phyloP scores from a whole-genome alignment of 2,888 invertebrate species.

The Salpingus planirostris region DNA sequence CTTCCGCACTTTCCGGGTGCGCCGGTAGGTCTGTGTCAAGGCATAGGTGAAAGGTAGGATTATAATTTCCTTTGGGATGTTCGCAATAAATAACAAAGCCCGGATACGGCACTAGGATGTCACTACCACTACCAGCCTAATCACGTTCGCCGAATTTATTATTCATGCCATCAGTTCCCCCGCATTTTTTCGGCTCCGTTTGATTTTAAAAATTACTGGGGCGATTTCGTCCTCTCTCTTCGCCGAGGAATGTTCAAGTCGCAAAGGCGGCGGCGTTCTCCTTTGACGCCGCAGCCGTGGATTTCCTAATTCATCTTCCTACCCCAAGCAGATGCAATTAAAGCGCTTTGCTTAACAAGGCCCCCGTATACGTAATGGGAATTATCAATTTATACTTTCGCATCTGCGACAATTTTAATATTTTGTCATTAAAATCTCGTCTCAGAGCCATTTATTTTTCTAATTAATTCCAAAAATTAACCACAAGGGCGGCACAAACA shows the following conservation, averaged over 20 bases:
- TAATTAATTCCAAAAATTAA: slow-evolving; percentile 40
- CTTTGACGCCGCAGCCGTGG: too few species aligned
- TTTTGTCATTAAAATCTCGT: slow-evolving; percentile 42
- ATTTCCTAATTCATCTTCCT: slow-evolving; percentile 35
- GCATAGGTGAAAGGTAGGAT: slow-evolving; percentile 26
- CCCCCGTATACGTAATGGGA: slow-evolving; percentile 38
- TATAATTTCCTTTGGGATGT: slow-evolving; percentile 42
- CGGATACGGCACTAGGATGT: slow-evolving; percentile 28
- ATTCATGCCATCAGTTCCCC: slow-evolving; percentile 36
- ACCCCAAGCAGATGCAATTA: slow-evolving; percentile 32
- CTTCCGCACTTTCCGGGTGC: too few species aligned
- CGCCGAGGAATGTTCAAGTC: too few species aligned
- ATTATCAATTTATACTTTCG: slow-evolving; percentile 40
- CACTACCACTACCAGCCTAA: slow-evolving; percentile 32
- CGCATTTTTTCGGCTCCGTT: slow-evolving; percentile 37
- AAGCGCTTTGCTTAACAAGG: slow-evolving; percentile 35
- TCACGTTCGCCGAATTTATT: slow-evolving; percentile 32
- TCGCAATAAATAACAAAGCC: slow-evolving; percentile 24
- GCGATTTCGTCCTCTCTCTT: too few species aligned
- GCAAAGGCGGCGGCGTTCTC: too few species aligned
- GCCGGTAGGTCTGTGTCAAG: slow-evolving; percentile 11
- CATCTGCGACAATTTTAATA: slow-evolving; percentile 43
- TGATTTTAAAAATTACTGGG: slow-evolving; percentile 22
- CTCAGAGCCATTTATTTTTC: slow-evolving; percentile 35
- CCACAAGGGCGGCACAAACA: slow-evolving; percentile 26